Evolutionary conservation across 64 coral and sea anemone genomes (phyloP), one percentile per base, ranked within the genome.

Genomic region (Porites lutea): DNA sequence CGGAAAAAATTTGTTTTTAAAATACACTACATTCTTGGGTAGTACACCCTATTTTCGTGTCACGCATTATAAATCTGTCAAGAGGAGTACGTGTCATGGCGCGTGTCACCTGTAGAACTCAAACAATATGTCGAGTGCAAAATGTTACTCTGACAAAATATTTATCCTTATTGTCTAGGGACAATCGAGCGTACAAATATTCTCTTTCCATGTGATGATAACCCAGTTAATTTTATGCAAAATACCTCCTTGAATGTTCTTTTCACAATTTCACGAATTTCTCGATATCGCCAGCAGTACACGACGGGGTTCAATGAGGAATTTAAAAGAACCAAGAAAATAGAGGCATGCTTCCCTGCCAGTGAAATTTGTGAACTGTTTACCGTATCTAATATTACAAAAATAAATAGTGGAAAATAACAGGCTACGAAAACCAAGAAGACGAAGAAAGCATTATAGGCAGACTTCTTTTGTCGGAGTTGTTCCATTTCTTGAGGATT

Each of bases 231-330:
- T 37, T 57, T 12, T 1, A 73, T 46, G 43, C 22, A 37, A 13
- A 73, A 73, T 73, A 73, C 47, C 47, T 47, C 47, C 43, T 46
- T 73, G 2, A 73, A 2, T 13, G 10, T 73, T 10, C 27, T 73
- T 48, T 73, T 49, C 8, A 73, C 43, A 46, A 73, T 73, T 47
- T 11, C 8, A 11, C 71, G 71, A 48, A 73, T 13, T 46, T 73
- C 71, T 45, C 71, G 71, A 73, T 73, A 73, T 45, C 71, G 71
- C 71, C 71, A 73, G 43, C 22, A 44, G 43, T 73, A 73, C 2
- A 73, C 2, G 3, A 47, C 0, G 9, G 71, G 71, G 43, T 73
- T 73, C 43, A 73, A 46, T 14, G 71, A 73, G 3, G 71, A 73
- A 47, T 73, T 73, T 4, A 73, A 47, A 13, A 47, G 37, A 73